Percentiles rank a stretch among this genome's conserved stretches.
phyloP scores from a whole-genome alignment of 35 echinoderm and acorn worm species.

The Heliocidaris tuberculata region DNA sequence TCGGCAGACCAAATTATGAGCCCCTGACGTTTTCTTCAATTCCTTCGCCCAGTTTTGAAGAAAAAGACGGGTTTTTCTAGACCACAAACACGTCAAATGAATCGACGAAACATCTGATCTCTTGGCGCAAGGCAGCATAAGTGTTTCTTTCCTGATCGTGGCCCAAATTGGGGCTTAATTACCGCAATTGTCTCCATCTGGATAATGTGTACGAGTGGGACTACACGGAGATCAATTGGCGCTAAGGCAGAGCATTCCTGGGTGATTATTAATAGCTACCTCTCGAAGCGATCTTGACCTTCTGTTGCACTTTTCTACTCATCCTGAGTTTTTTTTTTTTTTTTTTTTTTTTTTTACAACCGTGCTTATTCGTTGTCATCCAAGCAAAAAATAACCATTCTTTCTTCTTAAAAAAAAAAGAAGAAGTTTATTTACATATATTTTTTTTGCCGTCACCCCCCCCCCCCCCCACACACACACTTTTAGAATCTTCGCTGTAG shows the following conservation, averaged over 20 bases:
- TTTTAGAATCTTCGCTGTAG: too few relatives aligned
- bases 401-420: too few relatives aligned
- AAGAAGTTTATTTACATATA: too few relatives aligned
- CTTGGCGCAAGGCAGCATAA: background rate
- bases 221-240: background rate
- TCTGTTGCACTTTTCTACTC: background rate
- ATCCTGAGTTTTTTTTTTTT: too few relatives aligned
- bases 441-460: too few relatives aligned
- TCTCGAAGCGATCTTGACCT: background rate
- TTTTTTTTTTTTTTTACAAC: too few relatives aligned
- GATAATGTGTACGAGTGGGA: background rate
- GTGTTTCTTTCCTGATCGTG: background rate
- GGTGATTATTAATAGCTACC: background rate
- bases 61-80: background rate
- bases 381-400: too few relatives aligned
- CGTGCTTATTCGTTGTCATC: too few relatives aligned
- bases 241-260: background rate
- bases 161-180: background rate
- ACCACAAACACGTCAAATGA: background rate
- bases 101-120: constrained; percentile 16
- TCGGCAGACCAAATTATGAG: background rate
- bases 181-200: constrained; percentile 7
- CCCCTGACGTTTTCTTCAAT: background rate
- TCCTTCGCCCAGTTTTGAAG: background rate
- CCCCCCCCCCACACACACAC: too few relatives aligned